These are phyloP conservation scores for Geodia barretti DNA, from an alignment of 37 sponge, comb jelly and placozoan genomes.

Conservation along the genomic window DNA sequence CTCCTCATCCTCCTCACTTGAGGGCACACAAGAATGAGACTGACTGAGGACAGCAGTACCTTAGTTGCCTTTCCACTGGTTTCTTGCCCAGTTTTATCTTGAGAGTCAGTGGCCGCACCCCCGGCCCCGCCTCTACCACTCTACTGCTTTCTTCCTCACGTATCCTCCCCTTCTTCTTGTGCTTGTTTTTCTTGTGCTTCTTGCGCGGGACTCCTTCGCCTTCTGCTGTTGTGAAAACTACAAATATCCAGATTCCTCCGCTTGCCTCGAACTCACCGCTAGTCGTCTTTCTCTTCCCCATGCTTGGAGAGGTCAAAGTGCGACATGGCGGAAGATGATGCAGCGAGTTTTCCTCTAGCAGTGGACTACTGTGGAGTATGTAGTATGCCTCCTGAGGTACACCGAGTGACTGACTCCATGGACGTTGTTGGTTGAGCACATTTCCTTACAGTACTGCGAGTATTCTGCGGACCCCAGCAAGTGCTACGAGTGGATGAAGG, in stretches of 20 bases:
- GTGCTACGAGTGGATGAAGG: constrained; percentile 94
- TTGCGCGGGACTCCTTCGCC: not conserved
- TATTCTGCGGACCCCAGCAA: constrained; percentile 75
- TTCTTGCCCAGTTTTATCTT: constrained; percentile 62
- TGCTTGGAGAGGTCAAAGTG: not conserved
- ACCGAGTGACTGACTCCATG: no score
- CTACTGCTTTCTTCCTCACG: not conserved
- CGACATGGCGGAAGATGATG: not conserved
- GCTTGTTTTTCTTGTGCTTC: constrained; percentile 44
- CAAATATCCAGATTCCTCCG: no score
- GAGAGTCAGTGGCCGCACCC: constrained; percentile 36
- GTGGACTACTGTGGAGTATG: constrained; percentile 86
- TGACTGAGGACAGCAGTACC: no score
- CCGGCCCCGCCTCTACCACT: constrained; percentile 1
- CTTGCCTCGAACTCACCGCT: not conserved
- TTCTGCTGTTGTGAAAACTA: not conserved
- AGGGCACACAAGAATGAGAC: no score
- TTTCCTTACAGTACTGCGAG: constrained; percentile 94
- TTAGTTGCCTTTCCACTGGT: no score
- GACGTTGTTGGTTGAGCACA: no score
- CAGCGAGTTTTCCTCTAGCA: constrained; percentile 39
- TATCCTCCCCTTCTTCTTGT: constrained; percentile 27
- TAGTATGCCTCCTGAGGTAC: constrained; percentile 78
- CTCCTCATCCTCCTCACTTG: no score
- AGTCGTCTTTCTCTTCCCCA: not conserved